These are phyloP conservation scores for Diplosoma virens DNA, from an alignment of 23 tunicate genomes.

Conservation along the genomic window DNA sequence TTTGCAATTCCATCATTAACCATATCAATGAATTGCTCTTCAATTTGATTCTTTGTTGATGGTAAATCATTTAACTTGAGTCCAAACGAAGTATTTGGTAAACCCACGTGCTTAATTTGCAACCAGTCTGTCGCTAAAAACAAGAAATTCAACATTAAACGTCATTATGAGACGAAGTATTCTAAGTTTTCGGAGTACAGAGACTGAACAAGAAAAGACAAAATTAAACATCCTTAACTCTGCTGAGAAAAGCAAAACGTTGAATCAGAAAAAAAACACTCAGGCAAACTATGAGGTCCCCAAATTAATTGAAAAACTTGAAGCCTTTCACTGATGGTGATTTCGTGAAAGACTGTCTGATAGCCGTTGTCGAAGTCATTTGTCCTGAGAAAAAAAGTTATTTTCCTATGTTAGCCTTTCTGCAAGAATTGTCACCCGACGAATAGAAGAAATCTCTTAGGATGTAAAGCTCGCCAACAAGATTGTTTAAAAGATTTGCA, in stretches of 20 bases:
- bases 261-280: conserved; percentile 25
- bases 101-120: background rate
- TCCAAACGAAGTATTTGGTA: background rate
- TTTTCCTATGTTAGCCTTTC: no score
- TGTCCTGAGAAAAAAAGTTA: no score
- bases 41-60: no score
- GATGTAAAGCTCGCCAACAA: conserved; percentile 35
- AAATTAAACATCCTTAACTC: conserved; percentile 24
- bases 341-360: conserved; percentile 44
- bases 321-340: conserved; percentile 49
- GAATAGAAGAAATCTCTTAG: conserved; percentile 60
- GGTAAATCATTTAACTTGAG: background rate
- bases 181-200: background rate
- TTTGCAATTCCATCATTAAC: no score
- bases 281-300: conserved; percentile 37
- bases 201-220: conserved; percentile 37
- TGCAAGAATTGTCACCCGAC: no score
- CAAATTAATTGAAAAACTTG: no score
- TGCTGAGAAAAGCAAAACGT: background rate
- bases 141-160: conserved; percentile 24
- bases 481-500: conserved; percentile 31
- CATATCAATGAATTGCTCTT: no score
- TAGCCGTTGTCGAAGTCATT: conserved; percentile 52
- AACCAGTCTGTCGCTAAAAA: background rate
- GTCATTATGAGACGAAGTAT: conserved; percentile 16